phyloP scores from a whole-genome alignment of 2,888 invertebrate species.

The Cyclophora punctaria region DNA sequence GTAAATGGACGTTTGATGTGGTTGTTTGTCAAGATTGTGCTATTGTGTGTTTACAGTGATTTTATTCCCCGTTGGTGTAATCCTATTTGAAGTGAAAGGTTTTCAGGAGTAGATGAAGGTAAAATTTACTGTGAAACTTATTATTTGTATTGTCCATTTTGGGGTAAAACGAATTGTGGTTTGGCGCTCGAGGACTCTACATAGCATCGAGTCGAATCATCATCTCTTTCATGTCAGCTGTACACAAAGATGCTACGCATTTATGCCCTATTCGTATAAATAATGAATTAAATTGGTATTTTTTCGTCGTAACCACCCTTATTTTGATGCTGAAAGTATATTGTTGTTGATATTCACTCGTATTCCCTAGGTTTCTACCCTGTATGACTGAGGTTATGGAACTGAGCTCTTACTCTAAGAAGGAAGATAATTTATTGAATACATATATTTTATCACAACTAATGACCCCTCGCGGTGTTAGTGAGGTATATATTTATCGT shows the following conservation, averaged over 20 bases:
- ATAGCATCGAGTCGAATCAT: conserved; percentile 55
- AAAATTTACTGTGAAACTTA: conserved; percentile 23
- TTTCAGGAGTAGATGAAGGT: conserved; percentile 81
- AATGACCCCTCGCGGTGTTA: conserved; percentile 60
- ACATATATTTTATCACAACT: conserved; percentile 56
- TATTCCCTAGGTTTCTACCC: conserved; percentile 60
- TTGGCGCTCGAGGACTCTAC: conserved; percentile 59
- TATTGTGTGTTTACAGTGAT: conserved; percentile 79
- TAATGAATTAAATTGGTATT: conserved; percentile 65
- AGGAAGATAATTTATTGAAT: conserved; percentile 57
- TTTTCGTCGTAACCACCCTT: conserved; percentile 34
- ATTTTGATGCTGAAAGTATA: conserved; percentile 27
- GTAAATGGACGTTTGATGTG: conserved; percentile 79
- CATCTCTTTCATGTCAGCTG: conserved; percentile 71
- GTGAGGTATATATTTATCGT: conserved; percentile 49
- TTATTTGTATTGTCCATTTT: conserved; percentile 25
- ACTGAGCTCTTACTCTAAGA: conserved; percentile 57
- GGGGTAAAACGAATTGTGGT: conserved; percentile 28
- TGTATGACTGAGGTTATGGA: conserved; percentile 69
- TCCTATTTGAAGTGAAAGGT: conserved; percentile 64
- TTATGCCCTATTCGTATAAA: conserved; percentile 41
- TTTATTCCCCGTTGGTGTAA: conserved; percentile 57
- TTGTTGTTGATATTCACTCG: conserved; percentile 34
- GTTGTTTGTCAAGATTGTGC: conserved; percentile 79
- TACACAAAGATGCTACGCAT: conserved; percentile 73